Evolutionary conservation across 2,888 invertebrate genomes (phyloP).

Genomic region (Hipparchia semele): DNA sequence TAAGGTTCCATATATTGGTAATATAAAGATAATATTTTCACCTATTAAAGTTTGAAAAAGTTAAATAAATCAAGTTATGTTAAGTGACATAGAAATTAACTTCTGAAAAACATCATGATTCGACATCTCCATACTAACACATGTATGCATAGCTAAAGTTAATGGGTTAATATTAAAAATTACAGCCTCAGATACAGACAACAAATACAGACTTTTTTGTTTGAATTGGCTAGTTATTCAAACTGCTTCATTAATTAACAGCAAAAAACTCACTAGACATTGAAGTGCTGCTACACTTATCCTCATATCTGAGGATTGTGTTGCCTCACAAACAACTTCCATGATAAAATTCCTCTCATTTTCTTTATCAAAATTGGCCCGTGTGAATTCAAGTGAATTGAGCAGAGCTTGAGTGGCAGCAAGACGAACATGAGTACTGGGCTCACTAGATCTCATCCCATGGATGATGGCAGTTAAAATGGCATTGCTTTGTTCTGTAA

Average conservation of each 20-base stretch:
- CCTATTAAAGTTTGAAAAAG: slow-evolving; percentile 51
- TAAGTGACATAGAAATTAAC: no score
- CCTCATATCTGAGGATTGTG: slow-evolving; percentile 95
- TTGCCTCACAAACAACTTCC: slow-evolving; percentile 99
- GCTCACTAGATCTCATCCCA: slow-evolving; percentile 97
- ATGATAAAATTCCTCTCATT: slow-evolving; percentile 99
- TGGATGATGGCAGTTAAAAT: slow-evolving; percentile 99
- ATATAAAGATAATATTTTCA: slow-evolving; percentile 98
- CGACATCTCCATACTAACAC: no score
- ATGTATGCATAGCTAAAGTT: no score
- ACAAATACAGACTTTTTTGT: no score
- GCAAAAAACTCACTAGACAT: slow-evolving; percentile 88
- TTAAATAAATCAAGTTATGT: background rate
- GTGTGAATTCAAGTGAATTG: slow-evolving; percentile 99
- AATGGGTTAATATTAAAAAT: no score
- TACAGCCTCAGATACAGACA: no score
- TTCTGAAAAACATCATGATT: no score
- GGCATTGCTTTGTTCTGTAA: slow-evolving; percentile 96
- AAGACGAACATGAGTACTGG: slow-evolving; percentile 95
- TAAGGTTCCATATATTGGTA: slow-evolving; percentile 99
- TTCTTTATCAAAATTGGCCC: slow-evolving; percentile 99
- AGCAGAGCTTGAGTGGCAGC: slow-evolving; percentile 98
- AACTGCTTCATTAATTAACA: background rate
- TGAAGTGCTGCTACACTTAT: slow-evolving; percentile 98
- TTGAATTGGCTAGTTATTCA: no score